phyloP scores from a whole-genome alignment of 2,797 vertebrate species.

The Phrynocephalus vlangalii region DNA sequence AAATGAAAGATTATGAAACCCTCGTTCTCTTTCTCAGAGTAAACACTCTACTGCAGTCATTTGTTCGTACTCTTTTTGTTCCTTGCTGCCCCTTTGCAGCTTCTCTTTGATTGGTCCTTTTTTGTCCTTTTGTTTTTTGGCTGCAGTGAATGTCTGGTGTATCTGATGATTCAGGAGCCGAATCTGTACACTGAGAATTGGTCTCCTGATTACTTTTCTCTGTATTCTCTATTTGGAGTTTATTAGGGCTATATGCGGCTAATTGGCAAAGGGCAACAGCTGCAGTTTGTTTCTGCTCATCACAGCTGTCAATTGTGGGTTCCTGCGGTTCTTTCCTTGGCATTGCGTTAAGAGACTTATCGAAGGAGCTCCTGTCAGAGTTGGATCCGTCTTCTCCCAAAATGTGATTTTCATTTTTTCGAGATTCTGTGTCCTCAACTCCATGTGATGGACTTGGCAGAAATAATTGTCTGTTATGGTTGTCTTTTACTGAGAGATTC shows the following conservation, averaged over 20 bases:
- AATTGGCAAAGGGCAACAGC: slow-evolving; percentile 96
- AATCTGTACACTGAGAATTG: not conserved
- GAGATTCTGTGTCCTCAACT: not conserved
- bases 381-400: not conserved
- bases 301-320: slow-evolving; percentile 80
- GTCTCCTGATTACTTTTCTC: slow-evolving; percentile 60
- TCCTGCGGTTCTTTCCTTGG: slow-evolving; percentile 29
- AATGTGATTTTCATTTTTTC: not conserved
- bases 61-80: slow-evolving; percentile 79
- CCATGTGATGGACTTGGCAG: slow-evolving; percentile 43
- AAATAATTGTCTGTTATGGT: slow-evolving; percentile 64
- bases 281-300: slow-evolving; percentile 92
- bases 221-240: slow-evolving; percentile 26
- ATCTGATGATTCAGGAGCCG: not conserved
- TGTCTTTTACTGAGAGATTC: slow-evolving; percentile 89
- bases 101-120: slow-evolving; percentile 82
- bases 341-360: not conserved
- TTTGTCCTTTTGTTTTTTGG: slow-evolving; percentile 75
- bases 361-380: fast-evolving
- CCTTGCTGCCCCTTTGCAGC: slow-evolving; percentile 73
- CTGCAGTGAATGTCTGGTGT: slow-evolving; percentile 59
- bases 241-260: slow-evolving; percentile 83
- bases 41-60: slow-evolving; percentile 77
- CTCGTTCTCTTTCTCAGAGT: slow-evolving; percentile 85
- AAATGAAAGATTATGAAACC: slow-evolving; percentile 77